Percentiles rank a stretch among this genome's conserved stretches.
Conservation (phyloP, 2,797 vertebrate species). For the Hydrolagus colliei region DNA sequence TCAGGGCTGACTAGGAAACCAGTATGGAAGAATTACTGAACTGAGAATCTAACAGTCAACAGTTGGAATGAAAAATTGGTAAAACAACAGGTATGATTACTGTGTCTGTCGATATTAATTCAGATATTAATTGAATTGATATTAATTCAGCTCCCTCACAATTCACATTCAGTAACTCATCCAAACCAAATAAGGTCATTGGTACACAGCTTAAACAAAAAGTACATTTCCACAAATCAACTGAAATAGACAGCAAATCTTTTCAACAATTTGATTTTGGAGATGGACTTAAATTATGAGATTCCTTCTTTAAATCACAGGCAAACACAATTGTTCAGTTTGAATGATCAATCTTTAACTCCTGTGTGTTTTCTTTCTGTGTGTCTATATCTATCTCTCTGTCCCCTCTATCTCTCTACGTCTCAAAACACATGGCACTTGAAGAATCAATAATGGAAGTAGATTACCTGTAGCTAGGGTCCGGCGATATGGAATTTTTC, state of each 20-base stretch:
- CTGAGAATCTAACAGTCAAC: neutral
- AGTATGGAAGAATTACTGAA: neutral
- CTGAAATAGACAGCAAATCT: neutral
- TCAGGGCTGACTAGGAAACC: no score
- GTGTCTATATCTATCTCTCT: no score
- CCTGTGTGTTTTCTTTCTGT: no score
- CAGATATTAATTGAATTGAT: neutral
- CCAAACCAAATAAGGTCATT: conserved; percentile 3
- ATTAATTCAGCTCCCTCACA: neutral
- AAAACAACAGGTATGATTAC: neutral
- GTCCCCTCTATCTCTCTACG: no score
- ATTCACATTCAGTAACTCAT: neutral
- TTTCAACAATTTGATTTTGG: neutral
- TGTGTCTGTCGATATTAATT: neutral
- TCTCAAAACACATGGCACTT: no score
- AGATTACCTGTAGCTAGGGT: no score
- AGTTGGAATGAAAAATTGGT: neutral
- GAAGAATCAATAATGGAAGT: no score
- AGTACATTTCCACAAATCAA: neutral
- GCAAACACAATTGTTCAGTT: neutral
- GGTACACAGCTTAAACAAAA: neutral
- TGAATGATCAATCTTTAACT: no score
- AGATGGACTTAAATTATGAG: neutral
- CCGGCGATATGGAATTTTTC: no score
- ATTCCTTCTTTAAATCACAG: neutral